Conservation (phyloP, 2,888 invertebrate genomes). For the Harpalus rufipes region DNA sequence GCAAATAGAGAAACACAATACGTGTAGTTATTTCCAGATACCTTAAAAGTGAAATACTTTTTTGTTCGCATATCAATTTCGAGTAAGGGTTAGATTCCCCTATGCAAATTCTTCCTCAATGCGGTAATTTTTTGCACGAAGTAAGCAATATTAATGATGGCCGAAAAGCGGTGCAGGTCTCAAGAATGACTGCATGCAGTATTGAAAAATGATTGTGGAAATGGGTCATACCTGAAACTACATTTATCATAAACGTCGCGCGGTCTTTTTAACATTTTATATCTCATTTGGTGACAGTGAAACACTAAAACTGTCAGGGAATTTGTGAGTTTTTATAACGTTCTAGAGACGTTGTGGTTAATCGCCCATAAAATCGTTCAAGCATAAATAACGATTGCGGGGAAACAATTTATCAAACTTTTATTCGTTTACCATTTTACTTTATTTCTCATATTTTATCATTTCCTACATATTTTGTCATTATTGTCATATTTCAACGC, state of each 20-base stretch:
- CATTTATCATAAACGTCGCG: slow-evolving; percentile 48
- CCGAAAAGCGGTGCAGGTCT: slow-evolving; percentile 26
- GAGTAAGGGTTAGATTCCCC: neutral
- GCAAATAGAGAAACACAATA: slow-evolving; percentile 2
- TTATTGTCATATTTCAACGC: slow-evolving; percentile 29
- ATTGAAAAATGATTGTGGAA: slow-evolving; percentile 57
- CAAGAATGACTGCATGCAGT: slow-evolving; percentile 42
- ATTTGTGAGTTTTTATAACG: slow-evolving; percentile 60
- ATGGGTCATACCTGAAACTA: slow-evolving; percentile 34
- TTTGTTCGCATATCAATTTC: neutral
- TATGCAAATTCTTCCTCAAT: neutral
- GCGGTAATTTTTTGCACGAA: slow-evolving; percentile 28
- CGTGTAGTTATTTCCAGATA: neutral
- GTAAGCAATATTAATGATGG: slow-evolving; percentile 33
- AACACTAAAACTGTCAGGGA: slow-evolving; percentile 62
- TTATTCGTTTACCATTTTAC: slow-evolving; percentile 51
- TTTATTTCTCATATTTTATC: slow-evolving; percentile 47
- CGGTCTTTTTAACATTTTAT: slow-evolving; percentile 62
- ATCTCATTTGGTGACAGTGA: slow-evolving; percentile 63
- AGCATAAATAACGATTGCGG: slow-evolving; percentile 64
- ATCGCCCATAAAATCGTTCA: slow-evolving; percentile 63
- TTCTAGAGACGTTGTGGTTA: slow-evolving; percentile 39
- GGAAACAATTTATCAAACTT: slow-evolving; percentile 62
- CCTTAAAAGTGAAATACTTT: slow-evolving; percentile 1
- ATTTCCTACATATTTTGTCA: slow-evolving; percentile 48